Base-by-base conservation (phyloP, 2,888 invertebrate species). In the Rhopalosiphum nymphaeae region DNA sequence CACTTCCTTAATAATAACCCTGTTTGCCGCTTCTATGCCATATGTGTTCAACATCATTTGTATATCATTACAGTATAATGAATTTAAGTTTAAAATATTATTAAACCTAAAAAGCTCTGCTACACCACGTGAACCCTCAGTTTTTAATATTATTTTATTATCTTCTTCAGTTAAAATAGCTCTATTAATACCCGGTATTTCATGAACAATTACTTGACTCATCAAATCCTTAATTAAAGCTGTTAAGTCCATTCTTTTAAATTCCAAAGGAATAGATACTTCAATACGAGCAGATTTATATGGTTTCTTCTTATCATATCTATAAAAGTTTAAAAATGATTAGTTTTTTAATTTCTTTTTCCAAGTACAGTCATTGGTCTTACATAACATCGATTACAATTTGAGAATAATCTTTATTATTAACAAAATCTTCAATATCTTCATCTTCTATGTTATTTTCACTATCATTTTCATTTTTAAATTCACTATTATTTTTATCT, bases 21-120 rank as follows among this genome's bases (percentile, higher is more conserved):
- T 97, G 91, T 97, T 97, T 0, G 99, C 99, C 0, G 99, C 99
- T 96, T 99, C 99, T 95, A 99, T 98, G 0, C 99, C 99, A 95
- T 99, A 99, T 0, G 97, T 98, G 94, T 97, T 96, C 0, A 98
- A 98, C 95, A 99, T 97, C 3, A 97, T 97, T 95, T 99, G 98
- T 95, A 99, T 98, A 95, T 99, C 99, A 95, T 99, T 99, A 84
- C 98, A 98, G 96, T 99, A 99, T 1, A 99, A 96, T 95, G 97
- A 97, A 95, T 98, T 97, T 90, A 99, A 96, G 96, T 99, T 97
- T 56, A 99, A 96, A 7, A 98, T 95, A 93, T 98, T 96, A 92
- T 97, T 96, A 95, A 98, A 98, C 95, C 98, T 97, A 95, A 97
- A 98, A 97, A 99, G 98, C 96, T 98, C 98, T 91, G 97, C 96